Evolutionary conservation across 2,888 invertebrate genomes (phyloP), one percentile per base, ranked within the genome.

Genomic region (Folsomia manolachei): DNA sequence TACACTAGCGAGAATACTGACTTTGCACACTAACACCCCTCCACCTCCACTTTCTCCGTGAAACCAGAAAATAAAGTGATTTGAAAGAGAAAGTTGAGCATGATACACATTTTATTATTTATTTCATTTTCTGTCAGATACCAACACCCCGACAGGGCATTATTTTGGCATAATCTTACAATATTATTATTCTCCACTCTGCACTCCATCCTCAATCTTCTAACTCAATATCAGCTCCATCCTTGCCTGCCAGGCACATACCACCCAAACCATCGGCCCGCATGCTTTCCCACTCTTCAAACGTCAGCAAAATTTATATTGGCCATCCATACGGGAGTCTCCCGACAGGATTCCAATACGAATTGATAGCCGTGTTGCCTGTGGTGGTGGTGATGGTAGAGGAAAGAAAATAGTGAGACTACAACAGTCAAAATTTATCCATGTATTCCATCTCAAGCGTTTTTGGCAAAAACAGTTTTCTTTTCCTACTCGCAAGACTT

Each of bases 401-500:
- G 7, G 7, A 56, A n/a, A 56, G 56, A 56, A 56, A 56, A 56
- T 21, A 56, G 11, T 24, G 63, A 25, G 60, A n/a, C 21, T 63
- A n/a, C 4, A 64, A 23, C 27, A 27, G 65, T 66, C 27, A 52
- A 66, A 62, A 66, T 66, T 66, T 66, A 66, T 66, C 65, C 65
- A 18, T 63, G 63, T 63, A 25, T 63, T 63, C 63, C 18, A 51
- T 66, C 65, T 66, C 65, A 52, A 52, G 52, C 56, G 56, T 39
- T 25, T 66, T 66, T 66, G 65, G 51, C 65, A 66, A 66, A 66
- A 66, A 66, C 65, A 66, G 65, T 66, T 66, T 66, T 52, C 63
- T 64, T 64, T 64, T 26, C 24, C 65, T 39, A 52, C 19, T 66
- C 51, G 65, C 65, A 66, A 14, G n/a, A n/a, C 56, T 39, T 4